Base-by-base conservation (phyloP, 2,888 invertebrate genomes). In the Rhingia campestris region DNA sequence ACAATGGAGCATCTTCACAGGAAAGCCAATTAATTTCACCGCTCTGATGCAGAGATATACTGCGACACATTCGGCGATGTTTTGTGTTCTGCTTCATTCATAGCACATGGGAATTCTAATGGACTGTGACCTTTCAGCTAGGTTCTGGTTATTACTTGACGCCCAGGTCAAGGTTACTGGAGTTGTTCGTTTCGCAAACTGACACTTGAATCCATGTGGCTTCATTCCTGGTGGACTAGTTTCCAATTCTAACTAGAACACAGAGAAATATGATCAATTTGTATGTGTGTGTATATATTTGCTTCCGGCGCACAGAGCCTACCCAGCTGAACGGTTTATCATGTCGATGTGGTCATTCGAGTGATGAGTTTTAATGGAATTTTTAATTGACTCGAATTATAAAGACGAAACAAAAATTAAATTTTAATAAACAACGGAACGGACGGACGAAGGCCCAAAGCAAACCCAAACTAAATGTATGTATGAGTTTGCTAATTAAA, bases 291-390 rank as follows among this genome's bases (percentile, higher is more conserved):
- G 61, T 61, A 33, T 70, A n/a, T 58, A 45, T 70, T 43, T 47
- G 4, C 0, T 4, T 4, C 41, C 41, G 10, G 35, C 35, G n/a
- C 22, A 22, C 22, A 32, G 6, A 9, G 14, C 43, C 14, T 10
- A 32, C 30, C 6, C 32, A 54, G 1, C 10, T 10, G 6, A 39
- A 30, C 39, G 47, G 39, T 32, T 41, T 64, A 22, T 22, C 4
- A 32, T 43, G n/a, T 64, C 33, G 63, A 61, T 75, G 75, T 51
- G 59, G 69, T 59, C 75, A 81, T 64, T 70, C 59, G 54, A 64
- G 58, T 75, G 75, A 81, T 70, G 58, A 64, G 67, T 74, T 69
- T 63, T 77, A 77, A 82, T 77, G 77, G 77, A 77, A 72, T 63
- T 73, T 66, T 76, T 72, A 81, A 81, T 81, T 81, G 66, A 61